These are phyloP conservation scores for Tragelaphus buxtoni DNA, from an alignment of 2,113 vertebrate species.

Conservation along the genomic window DNA sequence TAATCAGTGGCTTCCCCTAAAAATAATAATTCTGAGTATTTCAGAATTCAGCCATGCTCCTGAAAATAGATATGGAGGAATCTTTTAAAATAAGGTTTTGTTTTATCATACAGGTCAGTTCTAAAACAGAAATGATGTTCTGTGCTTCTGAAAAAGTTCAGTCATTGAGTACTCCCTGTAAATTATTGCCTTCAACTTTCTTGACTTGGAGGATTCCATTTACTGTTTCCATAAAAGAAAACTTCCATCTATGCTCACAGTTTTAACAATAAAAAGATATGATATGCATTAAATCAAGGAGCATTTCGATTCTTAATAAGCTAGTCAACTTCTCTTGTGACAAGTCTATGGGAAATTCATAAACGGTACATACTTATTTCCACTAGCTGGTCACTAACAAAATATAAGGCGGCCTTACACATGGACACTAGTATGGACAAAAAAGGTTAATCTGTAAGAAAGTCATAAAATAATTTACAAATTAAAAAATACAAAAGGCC, in stretches of 20 bases:
- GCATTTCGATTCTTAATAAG: background rate
- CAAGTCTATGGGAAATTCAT: background rate
- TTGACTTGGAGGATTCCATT: conserved; percentile 47
- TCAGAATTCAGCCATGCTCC: conserved; percentile 63
- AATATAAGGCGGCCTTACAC: conserved; percentile 40
- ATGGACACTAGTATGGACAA: background rate
- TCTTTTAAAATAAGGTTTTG: conserved; percentile 71
- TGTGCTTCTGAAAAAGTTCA: conserved; percentile 10
- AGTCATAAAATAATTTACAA: conserved; percentile 61
- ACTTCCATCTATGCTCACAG: conserved; percentile 7
- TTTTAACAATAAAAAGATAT: conserved; percentile 31
- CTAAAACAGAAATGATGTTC: conserved; percentile 14
- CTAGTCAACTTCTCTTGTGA: conserved; percentile 19
- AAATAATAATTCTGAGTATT: conserved; percentile 71
- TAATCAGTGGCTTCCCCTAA: conserved; percentile 51
- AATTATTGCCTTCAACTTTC: background rate
- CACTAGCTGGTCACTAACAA: conserved; percentile 53
- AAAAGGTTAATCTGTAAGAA: conserved; percentile 43
- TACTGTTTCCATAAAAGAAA: background rate
- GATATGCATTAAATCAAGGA: background rate
- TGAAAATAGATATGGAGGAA: conserved; percentile 62
- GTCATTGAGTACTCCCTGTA: conserved; percentile 41
- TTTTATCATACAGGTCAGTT: conserved; percentile 34
- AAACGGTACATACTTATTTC: conserved; percentile 10
- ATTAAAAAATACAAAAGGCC: conserved; percentile 67